phyloP scores from a whole-genome alignment of 2,113 vertebrate genomes.

The Narcine bancroftii region DNA sequence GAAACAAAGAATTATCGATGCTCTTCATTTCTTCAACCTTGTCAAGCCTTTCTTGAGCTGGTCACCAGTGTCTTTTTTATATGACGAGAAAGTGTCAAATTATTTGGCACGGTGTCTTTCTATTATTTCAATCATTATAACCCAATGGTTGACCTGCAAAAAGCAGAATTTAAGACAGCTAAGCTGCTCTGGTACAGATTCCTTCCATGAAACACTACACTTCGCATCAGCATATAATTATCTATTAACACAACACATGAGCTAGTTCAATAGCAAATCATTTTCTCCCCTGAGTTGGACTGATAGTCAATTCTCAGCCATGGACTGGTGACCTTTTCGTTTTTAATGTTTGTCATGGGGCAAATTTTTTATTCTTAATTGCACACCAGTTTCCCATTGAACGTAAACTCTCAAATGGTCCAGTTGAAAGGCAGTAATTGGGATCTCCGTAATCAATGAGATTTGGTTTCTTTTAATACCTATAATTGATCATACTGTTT shows the following conservation, averaged over 20 bases:
- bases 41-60: not conserved
- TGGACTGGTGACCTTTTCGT: not conserved
- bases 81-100: not conserved
- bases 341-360: not conserved
- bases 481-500: not conserved
- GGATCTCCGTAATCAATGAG: not conserved
- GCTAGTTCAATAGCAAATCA: not conserved
- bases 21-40: not conserved
- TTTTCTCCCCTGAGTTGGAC: not conserved
- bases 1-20: not conserved
- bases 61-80: not conserved
- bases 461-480: not conserved
- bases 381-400: not conserved
- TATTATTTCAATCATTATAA: not conserved
- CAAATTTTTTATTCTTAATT: conserved; percentile 14
- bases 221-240: not conserved
- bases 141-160: not conserved
- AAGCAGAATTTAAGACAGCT: not conserved
- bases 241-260: not conserved
- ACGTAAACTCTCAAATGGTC: not conserved
- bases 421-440: not conserved
- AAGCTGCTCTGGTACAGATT: not conserved
- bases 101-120: not conserved
- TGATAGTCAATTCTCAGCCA: not conserved
- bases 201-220: not conserved